Percentiles rank a stretch among this genome's conserved stretches.
Evolutionary conservation across 2,888 invertebrate genomes (phyloP).

Genomic region (Thelaira solivaga): DNA sequence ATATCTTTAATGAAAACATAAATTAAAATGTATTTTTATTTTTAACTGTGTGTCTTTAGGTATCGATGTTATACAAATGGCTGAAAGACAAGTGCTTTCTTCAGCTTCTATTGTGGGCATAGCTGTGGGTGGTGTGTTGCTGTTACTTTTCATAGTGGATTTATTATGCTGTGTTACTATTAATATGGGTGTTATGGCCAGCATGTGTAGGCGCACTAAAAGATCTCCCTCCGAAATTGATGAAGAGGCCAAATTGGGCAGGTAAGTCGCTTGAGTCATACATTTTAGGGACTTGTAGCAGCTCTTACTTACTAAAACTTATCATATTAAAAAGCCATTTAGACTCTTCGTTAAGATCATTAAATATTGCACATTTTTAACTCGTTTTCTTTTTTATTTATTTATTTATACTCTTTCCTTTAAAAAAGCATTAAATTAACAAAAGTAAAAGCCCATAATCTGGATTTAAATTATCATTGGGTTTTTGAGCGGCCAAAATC

Average conservation of each 20-base stretch:
- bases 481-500: conserved; percentile 75
- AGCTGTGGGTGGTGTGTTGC: conserved; percentile 87
- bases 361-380: conserved; percentile 73
- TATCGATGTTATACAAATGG: conserved; percentile 75
- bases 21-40: neutral
- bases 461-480: conserved; percentile 74
- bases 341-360: conserved; percentile 46
- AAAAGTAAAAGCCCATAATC: conserved; percentile 62
- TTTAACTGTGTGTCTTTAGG: conserved; percentile 64
- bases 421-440: conserved; percentile 51
- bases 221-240: conserved; percentile 80
- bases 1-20: neutral
- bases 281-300: neutral
- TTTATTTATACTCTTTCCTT: conserved; percentile 54
- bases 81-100: conserved; percentile 73
- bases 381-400: conserved; percentile 54
- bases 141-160: conserved; percentile 90
- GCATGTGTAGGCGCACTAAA: conserved; percentile 80
- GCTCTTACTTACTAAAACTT: no score
- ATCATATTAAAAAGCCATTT: neutral
- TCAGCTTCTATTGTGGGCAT: conserved; percentile 88
- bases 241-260: conserved; percentile 89
- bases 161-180: conserved; percentile 87
- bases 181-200: conserved; percentile 82
- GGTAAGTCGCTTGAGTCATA: conserved; percentile 80